phyloP scores from a whole-genome alignment of 2,888 invertebrate genomes.

The Archips crataeganus region DNA sequence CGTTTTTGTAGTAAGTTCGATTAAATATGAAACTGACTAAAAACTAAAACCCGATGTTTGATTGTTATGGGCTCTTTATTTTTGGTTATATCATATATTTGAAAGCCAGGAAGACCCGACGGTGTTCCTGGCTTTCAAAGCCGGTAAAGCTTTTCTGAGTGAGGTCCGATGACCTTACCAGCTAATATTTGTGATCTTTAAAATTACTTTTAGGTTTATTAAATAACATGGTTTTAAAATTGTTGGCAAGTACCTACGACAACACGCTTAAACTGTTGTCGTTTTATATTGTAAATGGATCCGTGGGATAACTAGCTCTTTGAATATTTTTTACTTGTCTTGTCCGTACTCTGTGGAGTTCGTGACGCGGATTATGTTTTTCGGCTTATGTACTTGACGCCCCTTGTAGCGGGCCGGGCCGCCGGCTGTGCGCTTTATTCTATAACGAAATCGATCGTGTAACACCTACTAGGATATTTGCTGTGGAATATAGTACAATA shows the following conservation, averaged over 20 bases:
- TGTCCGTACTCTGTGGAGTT: constrained; percentile 56
- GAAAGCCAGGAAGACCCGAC: too few relatives aligned
- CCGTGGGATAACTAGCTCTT: neutral
- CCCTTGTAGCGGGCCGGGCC: constrained; percentile 48
- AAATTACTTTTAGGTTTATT: too few relatives aligned
- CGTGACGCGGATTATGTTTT: constrained; percentile 73
- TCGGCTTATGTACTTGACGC: constrained; percentile 65
- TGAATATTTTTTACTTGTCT: constrained; percentile 52
- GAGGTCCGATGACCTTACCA: too few relatives aligned
- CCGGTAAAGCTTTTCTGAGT: too few relatives aligned
- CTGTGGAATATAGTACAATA: constrained; percentile 2
- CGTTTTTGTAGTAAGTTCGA: neutral
- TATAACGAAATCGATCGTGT: constrained; percentile 4
- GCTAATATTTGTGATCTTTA: too few relatives aligned
- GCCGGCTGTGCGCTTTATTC: constrained; percentile 36
- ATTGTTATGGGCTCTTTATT: neutral
- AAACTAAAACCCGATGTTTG: too few relatives aligned
- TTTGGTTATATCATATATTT: neutral
- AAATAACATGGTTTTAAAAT: too few relatives aligned
- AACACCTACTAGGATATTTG: neutral
- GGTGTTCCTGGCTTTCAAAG: too few relatives aligned
- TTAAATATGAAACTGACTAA: neutral
- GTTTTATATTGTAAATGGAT: neutral
- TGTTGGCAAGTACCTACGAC: too few relatives aligned
- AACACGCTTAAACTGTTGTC: neutral